These are phyloP conservation scores for Caenorhabditis sp. DNA, from an alignment of 2,888 invertebrate genomes.

Conservation along the genomic window DNA sequence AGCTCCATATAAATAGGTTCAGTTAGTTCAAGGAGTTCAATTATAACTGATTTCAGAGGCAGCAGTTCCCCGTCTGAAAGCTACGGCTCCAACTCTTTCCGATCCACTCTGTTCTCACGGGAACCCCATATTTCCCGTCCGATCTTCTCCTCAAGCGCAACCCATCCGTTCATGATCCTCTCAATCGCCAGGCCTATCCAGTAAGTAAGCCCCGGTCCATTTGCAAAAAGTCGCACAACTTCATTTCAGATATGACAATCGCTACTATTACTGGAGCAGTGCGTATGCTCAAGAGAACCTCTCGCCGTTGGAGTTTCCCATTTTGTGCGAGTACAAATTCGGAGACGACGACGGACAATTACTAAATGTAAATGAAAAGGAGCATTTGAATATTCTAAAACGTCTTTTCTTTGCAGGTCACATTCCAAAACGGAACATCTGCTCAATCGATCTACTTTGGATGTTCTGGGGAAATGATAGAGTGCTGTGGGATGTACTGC, in stretches of 20 bases:
- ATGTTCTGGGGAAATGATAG: slow-evolving; percentile 34
- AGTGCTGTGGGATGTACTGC: slow-evolving; percentile 43
- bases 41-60: slow-evolving; percentile 16
- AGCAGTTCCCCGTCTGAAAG: slow-evolving; percentile 25
- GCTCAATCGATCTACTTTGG: slow-evolving; percentile 30
- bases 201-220: background rate
- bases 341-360: slow-evolving; percentile 35
- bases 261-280: slow-evolving; percentile 39
- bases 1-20: too few relatives aligned
- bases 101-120: slow-evolving; percentile 16
- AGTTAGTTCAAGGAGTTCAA: background rate
- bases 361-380: slow-evolving; percentile 18
- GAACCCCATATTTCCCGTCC: slow-evolving; percentile 12
- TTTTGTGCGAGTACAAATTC: slow-evolving; percentile 37
- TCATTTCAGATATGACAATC: slow-evolving; percentile 40
- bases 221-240: background rate
- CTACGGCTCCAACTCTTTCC: slow-evolving; percentile 7
- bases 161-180: slow-evolving; percentile 19
- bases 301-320: slow-evolving; percentile 16
- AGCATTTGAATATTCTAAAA: background rate
- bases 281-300: slow-evolving; percentile 29
- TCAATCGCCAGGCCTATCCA: slow-evolving; percentile 32
- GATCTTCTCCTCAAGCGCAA: slow-evolving; percentile 22
- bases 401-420: slow-evolving; percentile 13
- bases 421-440: slow-evolving; percentile 26